Percentiles rank a stretch among this genome's conserved stretches.
These are phyloP conservation scores for Sebastolobus alascanus DNA, from an alignment of 2,797 vertebrate genomes.

Conservation along the genomic window DNA sequence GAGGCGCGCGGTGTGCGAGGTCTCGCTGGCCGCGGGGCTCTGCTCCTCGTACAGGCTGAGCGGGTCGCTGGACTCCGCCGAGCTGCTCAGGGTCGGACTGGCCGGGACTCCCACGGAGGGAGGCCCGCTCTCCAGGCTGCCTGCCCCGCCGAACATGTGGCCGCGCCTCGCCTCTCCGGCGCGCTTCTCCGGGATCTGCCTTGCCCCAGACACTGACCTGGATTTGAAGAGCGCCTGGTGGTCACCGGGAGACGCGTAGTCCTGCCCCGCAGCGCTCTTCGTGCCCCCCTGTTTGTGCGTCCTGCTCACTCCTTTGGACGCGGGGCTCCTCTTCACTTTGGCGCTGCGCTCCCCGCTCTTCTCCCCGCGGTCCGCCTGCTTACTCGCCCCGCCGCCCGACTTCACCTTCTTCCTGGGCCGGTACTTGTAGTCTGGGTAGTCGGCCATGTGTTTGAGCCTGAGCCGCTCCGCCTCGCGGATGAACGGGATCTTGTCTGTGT, in stretches of 20 bases:
- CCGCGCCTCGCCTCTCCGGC: conserved; percentile 85
- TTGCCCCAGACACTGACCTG: conserved; percentile 86
- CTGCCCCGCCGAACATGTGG: conserved; percentile 86
- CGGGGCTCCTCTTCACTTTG: conserved; percentile 83
- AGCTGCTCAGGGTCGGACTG: conserved; percentile 92
- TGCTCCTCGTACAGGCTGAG: conserved; percentile 94
- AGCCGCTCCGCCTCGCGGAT: conserved; percentile 98
- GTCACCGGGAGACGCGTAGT: conserved; percentile 82
- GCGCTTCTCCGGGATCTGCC: conserved; percentile 89
- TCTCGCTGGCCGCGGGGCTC: conserved; percentile 78
- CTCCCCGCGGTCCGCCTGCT: conserved; percentile 78
- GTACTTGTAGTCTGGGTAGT: conserved; percentile 99
- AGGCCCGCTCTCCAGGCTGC: conserved; percentile 85
- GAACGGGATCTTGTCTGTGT: conserved; percentile 98
- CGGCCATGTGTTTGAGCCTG: conserved; percentile 99
- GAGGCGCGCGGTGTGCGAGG: conserved; percentile 86
- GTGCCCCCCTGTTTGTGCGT: conserved; percentile 85
- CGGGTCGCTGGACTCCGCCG: conserved; percentile 92
- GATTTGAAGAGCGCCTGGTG: conserved; percentile 94
- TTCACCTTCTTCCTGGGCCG: conserved; percentile 98
- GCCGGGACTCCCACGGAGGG: conserved; percentile 91
- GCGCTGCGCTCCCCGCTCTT: conserved; percentile 82
- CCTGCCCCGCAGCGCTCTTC: conserved; percentile 78
- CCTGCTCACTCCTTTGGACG: conserved; percentile 83
- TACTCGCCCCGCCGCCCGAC: conserved; percentile 85